Evolutionary conservation across 1,140 invertebrate species (phyloP).

Genomic region (Calliphora vicina): DNA sequence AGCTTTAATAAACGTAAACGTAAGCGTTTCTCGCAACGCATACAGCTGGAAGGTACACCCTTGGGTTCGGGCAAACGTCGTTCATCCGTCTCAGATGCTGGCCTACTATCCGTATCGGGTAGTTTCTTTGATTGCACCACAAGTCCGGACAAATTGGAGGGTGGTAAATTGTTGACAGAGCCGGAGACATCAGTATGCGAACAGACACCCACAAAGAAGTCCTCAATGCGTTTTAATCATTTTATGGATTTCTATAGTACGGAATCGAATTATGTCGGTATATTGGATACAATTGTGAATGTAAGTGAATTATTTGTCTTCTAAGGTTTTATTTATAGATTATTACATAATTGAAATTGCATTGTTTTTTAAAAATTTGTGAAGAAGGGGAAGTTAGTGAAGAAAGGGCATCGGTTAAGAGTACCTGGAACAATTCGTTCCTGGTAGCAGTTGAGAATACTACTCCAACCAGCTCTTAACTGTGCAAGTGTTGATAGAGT

Average conservation of each 20-base stretch:
- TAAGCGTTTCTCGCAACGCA: conserved; percentile 69
- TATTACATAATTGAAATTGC: too few species aligned
- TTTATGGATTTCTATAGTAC: conserved; percentile 95
- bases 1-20: conserved; percentile 71
- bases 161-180: conserved; percentile 60
- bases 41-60: conserved; percentile 57
- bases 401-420: too few species aligned
- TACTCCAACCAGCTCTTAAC: too few species aligned
- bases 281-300: conserved; percentile 90
- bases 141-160: conserved; percentile 72
- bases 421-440: too few species aligned
- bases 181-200: conserved; percentile 65
- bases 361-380: too few species aligned
- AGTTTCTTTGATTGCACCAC: conserved; percentile 87
- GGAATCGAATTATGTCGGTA: conserved; percentile 95
- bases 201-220: conserved; percentile 64
- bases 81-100: conserved; percentile 83
- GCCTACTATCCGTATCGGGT: conserved; percentile 81
- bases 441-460: too few species aligned
- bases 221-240: conserved; percentile 77
- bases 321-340: too few species aligned
- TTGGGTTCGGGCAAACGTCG: conserved; percentile 72
- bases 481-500: too few species aligned
- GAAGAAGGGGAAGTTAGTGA: too few species aligned
- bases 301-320: conserved; percentile 67